phyloP scores from a whole-genome alignment of 2,113 vertebrate species.

The Vireo altiloquus region DNA sequence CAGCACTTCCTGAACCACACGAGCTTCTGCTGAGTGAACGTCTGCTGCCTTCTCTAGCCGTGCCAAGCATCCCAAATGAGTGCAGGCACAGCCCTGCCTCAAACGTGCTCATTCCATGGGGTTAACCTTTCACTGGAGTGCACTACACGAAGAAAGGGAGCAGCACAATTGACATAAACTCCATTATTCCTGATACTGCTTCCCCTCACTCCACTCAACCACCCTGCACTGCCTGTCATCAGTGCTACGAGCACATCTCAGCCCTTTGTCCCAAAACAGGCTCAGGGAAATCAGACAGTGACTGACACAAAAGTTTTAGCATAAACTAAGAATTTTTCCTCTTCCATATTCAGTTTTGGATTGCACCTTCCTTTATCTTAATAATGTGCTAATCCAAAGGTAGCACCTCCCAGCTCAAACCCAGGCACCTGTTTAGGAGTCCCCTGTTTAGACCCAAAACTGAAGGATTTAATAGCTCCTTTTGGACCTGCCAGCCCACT shows the following conservation, averaged over 20 bases:
- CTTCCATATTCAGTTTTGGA: not conserved
- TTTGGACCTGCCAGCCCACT: no score
- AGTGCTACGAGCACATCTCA: accelerated
- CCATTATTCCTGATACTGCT: not conserved
- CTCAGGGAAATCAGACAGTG: not conserved
- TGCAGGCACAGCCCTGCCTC: not conserved
- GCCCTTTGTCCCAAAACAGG: not conserved
- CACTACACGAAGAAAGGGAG: not conserved
- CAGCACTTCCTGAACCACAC: not conserved
- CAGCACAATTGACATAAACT: not conserved
- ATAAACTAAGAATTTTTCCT: not conserved
- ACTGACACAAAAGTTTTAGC: not conserved
- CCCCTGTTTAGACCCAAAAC: not conserved
- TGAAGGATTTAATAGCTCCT: not conserved
- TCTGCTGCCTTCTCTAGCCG: not conserved
- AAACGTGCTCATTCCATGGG: accelerated
- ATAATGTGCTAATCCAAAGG: not conserved
- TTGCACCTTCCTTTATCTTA: not conserved
- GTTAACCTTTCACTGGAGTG: not conserved
- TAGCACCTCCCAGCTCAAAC: not conserved
- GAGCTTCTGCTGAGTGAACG: accelerated
- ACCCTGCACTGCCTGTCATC: not conserved
- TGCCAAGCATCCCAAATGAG: accelerated
- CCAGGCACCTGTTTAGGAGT: not conserved
- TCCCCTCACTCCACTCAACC: not conserved